Percentiles rank a stretch among this genome's conserved stretches.
phyloP scores from a whole-genome alignment of 2,113 vertebrate species.

The Chionomys nivalis region DNA sequence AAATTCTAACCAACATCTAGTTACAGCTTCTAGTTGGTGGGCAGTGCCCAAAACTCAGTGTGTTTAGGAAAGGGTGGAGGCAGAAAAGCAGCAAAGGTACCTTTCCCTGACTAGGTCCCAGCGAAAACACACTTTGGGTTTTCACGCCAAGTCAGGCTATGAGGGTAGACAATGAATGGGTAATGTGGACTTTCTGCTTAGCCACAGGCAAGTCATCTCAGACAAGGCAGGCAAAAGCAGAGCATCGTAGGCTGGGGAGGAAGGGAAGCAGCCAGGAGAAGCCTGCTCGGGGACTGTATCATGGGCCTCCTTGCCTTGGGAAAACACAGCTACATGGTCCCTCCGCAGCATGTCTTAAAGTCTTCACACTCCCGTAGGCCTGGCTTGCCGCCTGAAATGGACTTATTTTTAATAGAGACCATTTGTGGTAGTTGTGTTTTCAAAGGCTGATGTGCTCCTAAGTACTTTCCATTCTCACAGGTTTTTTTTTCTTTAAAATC shows the following conservation, averaged over 20 bases:
- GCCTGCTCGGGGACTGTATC: neutral
- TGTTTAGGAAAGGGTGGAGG: neutral
- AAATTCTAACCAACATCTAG: neutral
- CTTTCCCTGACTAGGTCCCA: neutral
- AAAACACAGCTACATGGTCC: neutral
- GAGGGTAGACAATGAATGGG: neutral
- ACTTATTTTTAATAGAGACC: conserved; percentile 64
- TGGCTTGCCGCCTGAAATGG: conserved; percentile 18
- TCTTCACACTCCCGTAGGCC: conserved; percentile 17
- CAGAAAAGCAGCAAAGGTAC: neutral
- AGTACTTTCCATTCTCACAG: conserved; percentile 58
- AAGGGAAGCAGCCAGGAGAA: no score
- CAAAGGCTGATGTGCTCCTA: conserved; percentile 54
- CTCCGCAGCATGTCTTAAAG: neutral
- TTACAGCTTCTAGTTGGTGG: neutral
- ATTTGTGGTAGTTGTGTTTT: conserved; percentile 69
- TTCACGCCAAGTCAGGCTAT: neutral
- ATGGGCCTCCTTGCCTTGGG: neutral
- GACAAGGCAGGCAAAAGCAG: neutral
- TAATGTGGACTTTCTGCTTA: neutral
- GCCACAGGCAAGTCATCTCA: neutral
- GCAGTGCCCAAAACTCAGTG: neutral
- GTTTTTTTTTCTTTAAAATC: conserved; percentile 27
- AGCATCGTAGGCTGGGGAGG: neutral
- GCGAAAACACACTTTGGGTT: neutral